Evolutionary conservation across 2,888 invertebrate genomes (phyloP).

Genomic region (Drosophila subsilvestris): DNA sequence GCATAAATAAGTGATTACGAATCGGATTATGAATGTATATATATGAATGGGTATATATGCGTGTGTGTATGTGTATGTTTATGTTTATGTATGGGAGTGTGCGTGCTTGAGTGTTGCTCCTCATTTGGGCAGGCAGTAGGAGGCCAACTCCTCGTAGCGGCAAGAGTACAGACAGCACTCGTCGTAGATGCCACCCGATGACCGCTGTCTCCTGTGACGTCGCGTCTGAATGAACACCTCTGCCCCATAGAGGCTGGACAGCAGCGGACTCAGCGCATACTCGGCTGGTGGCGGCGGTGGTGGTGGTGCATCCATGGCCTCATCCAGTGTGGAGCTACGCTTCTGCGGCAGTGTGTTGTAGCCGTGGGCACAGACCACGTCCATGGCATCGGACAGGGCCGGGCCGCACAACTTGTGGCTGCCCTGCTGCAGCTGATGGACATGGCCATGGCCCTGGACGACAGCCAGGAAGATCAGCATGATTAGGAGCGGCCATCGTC

Average conservation of each 20-base stretch:
- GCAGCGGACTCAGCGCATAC: conserved; percentile 52
- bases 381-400: conserved; percentile 61
- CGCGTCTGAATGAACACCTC: conserved; percentile 67
- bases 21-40: conserved; percentile 47
- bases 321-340: conserved; percentile 14
- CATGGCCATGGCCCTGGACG: conserved; percentile 6
- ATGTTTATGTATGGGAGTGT: conserved; percentile 10
- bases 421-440: conserved; percentile 50
- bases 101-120: conserved; percentile 1
- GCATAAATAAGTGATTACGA: conserved; percentile 76
- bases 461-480: conserved; percentile 27
- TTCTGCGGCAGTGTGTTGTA: conserved; percentile 56
- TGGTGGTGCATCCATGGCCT: not conserved
- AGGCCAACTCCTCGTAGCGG: conserved; percentile 58
- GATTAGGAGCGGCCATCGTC: conserved; percentile 18
- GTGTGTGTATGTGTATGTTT: conserved; percentile 11
- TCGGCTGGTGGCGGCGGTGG: not conserved
- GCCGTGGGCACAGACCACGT: conserved; percentile 63
- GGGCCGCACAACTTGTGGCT: conserved; percentile 70
- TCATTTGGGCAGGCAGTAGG: conserved; percentile 63
- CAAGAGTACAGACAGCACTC: conserved; percentile 75
- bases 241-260: conserved; percentile 57
- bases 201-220: conserved; percentile 47
- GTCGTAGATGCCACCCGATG: conserved; percentile 61
- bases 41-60: conserved; percentile 17